Conservation (phyloP, 2,888 invertebrate species). For the Phalera bucephala region DNA sequence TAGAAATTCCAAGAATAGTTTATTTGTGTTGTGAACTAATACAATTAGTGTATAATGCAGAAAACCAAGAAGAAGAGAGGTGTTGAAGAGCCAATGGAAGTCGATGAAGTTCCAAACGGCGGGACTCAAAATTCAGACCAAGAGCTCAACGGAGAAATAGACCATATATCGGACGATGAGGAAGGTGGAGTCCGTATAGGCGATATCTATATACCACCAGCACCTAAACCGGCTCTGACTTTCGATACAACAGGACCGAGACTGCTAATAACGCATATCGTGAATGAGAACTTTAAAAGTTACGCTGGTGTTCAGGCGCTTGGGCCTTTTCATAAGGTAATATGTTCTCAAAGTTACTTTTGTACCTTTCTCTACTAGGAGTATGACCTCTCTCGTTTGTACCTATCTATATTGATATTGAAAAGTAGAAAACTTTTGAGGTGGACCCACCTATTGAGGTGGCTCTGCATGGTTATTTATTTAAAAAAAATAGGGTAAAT, state of each 20-base stretch:
- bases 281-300: slow-evolving; percentile 97
- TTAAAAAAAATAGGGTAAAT: no score
- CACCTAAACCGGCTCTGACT: slow-evolving; percentile 86
- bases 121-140: slow-evolving; percentile 26
- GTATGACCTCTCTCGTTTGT: no score
- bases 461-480: no score
- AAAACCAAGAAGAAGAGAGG: slow-evolving; percentile 51
- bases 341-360: no score
- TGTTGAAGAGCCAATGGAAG: slow-evolving; percentile 66
- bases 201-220: slow-evolving; percentile 93
- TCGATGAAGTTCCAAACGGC: slow-evolving; percentile 48
- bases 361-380: no score
- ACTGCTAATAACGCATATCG: slow-evolving; percentile 94
- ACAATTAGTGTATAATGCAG: no score
- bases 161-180: slow-evolving; percentile 80
- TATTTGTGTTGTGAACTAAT: no score
- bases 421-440: no score
- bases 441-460: no score
- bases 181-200: slow-evolving; percentile 89
- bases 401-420: no score
- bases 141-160: slow-evolving; percentile 52
- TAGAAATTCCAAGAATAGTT: no score
- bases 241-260: slow-evolving; percentile 91
- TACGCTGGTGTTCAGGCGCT: slow-evolving; percentile 92
- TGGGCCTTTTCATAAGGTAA: slow-evolving; percentile 98